Evolutionary conservation across 30 jellyfish, hydroid and myxozoan species (phyloP), one percentile per base, ranked within the genome.

Genomic region (Hydractinia symbiolongicarpus): DNA sequence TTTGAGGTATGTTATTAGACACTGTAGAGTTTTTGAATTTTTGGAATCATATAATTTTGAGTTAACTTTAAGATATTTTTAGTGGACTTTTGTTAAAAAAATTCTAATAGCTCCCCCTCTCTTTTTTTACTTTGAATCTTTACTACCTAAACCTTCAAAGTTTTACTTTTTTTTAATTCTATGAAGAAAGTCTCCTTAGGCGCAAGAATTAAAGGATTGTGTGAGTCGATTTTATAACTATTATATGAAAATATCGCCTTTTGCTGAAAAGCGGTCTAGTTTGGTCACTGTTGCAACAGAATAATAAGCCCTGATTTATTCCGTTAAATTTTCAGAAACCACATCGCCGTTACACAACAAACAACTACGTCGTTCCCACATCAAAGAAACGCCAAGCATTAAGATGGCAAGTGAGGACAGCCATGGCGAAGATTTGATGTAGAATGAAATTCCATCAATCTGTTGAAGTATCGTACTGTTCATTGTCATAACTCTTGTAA

Each of bases 371-470:
- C 58, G 95, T 90, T 30, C 97, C 97, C 5, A 90, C 97, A 13
- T 92, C 67, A n/a, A 90, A 90, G 78, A 90, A 90, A 73, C 82
- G 97, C n/a, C 97, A 83, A 50, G 84, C 97, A 10, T 80, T 90
- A 44, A 82, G 97, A 8, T 90, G 97, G 97, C 87, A 90, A 77
- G 95, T 90, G 15, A 86, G 97, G 53, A 66, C 95, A 55, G 97
- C 97, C 8, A 72, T 90, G 67, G 96, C 97, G 17, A 72, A 76
- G 68, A 79, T 72, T 7, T 86, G 64, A 79, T 64, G 74, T 30
- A 30, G 44, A 30, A 30, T 30, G 44, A 30, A 30, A 30, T 30
- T 30, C 44, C 44, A 2, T 30, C 44, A 30, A 30, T 0, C 44
- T 30, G 44, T 30, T 30, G 44, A 30, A 30, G 44, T 30, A 30